Evolutionary conservation across 2,888 invertebrate species (phyloP).

Genomic region (Standfussiana lucernea): DNA sequence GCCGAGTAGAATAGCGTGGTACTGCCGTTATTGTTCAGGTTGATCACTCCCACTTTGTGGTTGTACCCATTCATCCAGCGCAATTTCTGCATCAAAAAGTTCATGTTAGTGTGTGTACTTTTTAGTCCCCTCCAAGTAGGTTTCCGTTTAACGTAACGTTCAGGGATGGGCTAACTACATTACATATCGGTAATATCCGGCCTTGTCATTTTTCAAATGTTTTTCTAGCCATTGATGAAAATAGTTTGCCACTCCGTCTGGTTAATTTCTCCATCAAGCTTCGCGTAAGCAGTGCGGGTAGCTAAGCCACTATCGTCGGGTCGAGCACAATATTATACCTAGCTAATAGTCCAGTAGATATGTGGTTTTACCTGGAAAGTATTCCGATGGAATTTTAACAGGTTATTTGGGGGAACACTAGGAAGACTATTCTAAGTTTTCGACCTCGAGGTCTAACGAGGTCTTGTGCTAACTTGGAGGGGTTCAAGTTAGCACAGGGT

Average conservation of each 20-base stretch:
- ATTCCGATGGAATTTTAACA: too few relatives aligned
- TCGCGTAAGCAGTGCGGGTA: too few relatives aligned
- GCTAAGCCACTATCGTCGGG: not conserved
- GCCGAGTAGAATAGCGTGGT: slow-evolving; percentile 91
- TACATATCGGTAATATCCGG: not conserved
- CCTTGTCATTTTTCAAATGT: not conserved
- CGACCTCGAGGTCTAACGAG: too few relatives aligned
- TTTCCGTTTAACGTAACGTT: not conserved
- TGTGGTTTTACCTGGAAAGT: too few relatives aligned
- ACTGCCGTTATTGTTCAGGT: slow-evolving; percentile 89
- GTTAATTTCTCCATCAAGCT: not conserved
- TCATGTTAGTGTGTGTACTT: not conserved
- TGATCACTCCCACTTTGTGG: slow-evolving; percentile 90
- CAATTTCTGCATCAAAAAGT: slow-evolving; percentile 84
- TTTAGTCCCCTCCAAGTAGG: not conserved
- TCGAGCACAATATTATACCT: not conserved
- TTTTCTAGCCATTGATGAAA: not conserved
- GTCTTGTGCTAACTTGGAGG: too few relatives aligned
- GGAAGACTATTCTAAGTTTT: too few relatives aligned
- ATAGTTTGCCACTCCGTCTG: not conserved
- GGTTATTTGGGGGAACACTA: too few relatives aligned
- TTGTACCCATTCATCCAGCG: slow-evolving; percentile 93
- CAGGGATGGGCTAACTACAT: not conserved
- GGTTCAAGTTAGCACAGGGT: too few relatives aligned
- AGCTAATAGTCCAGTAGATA: too few relatives aligned